Percentiles rank a stretch among this genome's conserved stretches.
Conservation (phyloP, 2,797 vertebrate species). For the Mus caroli region DNA sequence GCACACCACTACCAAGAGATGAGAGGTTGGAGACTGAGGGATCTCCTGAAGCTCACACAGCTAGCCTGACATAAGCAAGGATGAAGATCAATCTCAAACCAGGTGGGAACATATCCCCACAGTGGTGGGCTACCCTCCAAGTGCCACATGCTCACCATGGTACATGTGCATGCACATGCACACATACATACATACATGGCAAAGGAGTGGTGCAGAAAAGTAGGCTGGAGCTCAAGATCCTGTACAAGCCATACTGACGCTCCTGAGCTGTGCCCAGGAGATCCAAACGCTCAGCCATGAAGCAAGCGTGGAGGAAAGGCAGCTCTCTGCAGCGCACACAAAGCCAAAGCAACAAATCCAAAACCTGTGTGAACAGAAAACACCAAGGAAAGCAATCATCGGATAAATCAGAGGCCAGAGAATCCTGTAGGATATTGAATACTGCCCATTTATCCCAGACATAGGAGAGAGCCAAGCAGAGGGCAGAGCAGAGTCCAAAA, state of each 20-base stretch:
- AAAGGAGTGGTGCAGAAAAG: neutral
- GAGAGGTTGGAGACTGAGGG: neutral
- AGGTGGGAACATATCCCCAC: neutral
- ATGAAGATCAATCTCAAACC: neutral
- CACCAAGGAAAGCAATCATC: neutral
- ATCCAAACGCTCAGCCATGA: neutral
- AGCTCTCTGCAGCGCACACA: neutral
- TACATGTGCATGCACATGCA: neutral
- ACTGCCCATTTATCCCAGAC: neutral
- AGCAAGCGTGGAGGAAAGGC: neutral
- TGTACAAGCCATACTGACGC: neutral
- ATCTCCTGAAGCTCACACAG: neutral
- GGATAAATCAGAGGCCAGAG: neutral
- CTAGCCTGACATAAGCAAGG: neutral
- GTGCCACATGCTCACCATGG: neutral
- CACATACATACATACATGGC: rapidly evolving
- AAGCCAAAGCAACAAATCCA: neutral
- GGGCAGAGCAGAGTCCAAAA: neutral
- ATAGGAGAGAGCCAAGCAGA: neutral
- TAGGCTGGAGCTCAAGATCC: neutral
- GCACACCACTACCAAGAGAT: neutral
- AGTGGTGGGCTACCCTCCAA: neutral
- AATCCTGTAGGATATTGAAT: neutral
- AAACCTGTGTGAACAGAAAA: neutral
- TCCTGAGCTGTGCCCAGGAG: neutral